Evolutionary conservation across 2,888 invertebrate genomes (phyloP), one percentile per base, ranked within the genome.

Genomic region (Cordylochernes scorpioides): DNA sequence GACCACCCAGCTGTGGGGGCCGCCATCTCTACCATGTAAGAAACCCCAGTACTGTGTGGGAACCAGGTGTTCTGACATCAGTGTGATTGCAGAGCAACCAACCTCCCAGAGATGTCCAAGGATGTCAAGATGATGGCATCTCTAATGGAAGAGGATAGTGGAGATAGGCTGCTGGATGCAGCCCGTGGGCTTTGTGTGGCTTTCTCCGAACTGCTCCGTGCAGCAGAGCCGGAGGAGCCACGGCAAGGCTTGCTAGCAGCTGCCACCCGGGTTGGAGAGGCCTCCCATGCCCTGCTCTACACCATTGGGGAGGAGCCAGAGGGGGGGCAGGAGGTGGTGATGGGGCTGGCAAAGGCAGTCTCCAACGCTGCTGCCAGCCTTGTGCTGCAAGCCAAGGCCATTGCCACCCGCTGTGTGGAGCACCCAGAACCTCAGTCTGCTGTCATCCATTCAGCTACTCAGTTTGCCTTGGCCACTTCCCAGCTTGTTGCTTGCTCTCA

Each of bases 401-500:
- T 94, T 38, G 88, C 94, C 0, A 75, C 78, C 1, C 57, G 57
- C 27, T 75, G 75, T 41, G 74, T 75, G 43, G 70, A 73, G 45
- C 71, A 72, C 39, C 68, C 65, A 24, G n/a, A n/a, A n/a, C 22
- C 30, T 19, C 77, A 80, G 55, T 77, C 78, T 52, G 62, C 44
- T 35, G 82, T 94, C 26, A 91, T 99, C 43, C 75, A 78, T 1
- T 78, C 86, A 0, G 97, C 97, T 2, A 91, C 91, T 0, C 74
- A 86, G 51, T 88, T 88, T 52, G 97, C 97, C 1, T 59, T 94
- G 24, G 84, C 91, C 5, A 94, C 97, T 4, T 91, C 91, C 22
- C 91, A 94, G 49, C 62, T 97, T 3, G 94, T 97, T 0, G 91
- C 91, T 0, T 88, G 88, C 48, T 78, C 94, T 12, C 88, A 91